These are phyloP conservation scores for Mus spicilegus DNA, from an alignment of 2,113 vertebrate genomes.

Conservation along the genomic window DNA sequence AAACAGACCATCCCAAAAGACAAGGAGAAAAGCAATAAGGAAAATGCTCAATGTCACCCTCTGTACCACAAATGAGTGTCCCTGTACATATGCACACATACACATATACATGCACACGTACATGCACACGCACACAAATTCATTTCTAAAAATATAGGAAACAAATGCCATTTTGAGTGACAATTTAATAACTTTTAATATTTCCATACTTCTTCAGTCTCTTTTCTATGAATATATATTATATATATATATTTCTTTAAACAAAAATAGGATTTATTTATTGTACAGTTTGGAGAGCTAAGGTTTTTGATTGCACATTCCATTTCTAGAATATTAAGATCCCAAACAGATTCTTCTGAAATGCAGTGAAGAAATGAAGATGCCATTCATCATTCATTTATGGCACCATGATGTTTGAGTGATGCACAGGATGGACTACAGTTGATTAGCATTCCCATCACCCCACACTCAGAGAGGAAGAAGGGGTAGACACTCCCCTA, in stretches of 20 bases:
- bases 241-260: constrained; percentile 26
- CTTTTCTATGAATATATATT: constrained; percentile 15
- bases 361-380: neutral
- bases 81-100: neutral
- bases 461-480: neutral
- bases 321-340: constrained; percentile 27
- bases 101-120: no score
- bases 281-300: neutral
- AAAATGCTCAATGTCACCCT: neutral
- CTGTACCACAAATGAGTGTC: no score
- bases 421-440: neutral
- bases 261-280: constrained; percentile 1
- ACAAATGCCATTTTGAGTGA: constrained; percentile 46
- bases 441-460: neutral
- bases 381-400: neutral
- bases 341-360: neutral
- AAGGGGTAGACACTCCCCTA: neutral
- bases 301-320: neutral
- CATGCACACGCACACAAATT: neutral
- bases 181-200: constrained; percentile 38
- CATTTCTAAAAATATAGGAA: constrained; percentile 2
- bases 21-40: neutral
- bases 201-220: neutral
- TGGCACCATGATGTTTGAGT: neutral
- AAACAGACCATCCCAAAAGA: neutral